Conservation (phyloP, 2,888 invertebrate species). For the Drepana falcataria region DNA sequence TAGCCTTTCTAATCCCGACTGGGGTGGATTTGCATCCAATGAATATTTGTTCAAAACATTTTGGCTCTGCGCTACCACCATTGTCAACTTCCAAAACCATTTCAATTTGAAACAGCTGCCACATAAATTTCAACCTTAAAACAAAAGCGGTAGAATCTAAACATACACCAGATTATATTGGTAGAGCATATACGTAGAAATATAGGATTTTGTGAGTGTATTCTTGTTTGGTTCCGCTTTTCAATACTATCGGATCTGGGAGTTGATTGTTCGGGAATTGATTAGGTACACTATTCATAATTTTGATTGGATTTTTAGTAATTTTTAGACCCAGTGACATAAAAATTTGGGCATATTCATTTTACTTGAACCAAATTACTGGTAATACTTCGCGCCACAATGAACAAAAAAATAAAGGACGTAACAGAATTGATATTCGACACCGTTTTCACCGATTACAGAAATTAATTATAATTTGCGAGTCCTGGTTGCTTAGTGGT, state of each 20-base stretch:
- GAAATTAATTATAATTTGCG: too few relatives aligned
- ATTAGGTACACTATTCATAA: background rate
- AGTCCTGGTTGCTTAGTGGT: too few relatives aligned
- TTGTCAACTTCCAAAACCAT: slow-evolving; percentile 41
- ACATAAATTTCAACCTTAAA: slow-evolving; percentile 28
- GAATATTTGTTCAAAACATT: slow-evolving; percentile 71
- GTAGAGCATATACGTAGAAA: slow-evolving; percentile 27
- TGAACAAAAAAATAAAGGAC: too few relatives aligned
- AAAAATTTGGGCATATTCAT: background rate
- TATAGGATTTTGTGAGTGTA: slow-evolving; percentile 35
- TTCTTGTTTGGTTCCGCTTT: slow-evolving; percentile 27
- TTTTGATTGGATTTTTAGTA: background rate
- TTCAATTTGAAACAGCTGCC: slow-evolving; percentile 17
- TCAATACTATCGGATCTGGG: slow-evolving; percentile 30
- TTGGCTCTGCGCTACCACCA: slow-evolving; percentile 46
- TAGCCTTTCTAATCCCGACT: slow-evolving; percentile 56
- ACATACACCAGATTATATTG: slow-evolving; percentile 7
- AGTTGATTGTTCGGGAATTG: slow-evolving; percentile 6
- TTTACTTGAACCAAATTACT: too few relatives aligned
- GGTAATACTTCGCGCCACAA: too few relatives aligned
- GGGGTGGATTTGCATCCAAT: slow-evolving; percentile 65
- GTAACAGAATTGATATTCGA: too few relatives aligned
- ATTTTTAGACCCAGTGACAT: background rate
- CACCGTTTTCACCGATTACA: too few relatives aligned
- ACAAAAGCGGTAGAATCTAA: slow-evolving; percentile 10